Evolutionary conservation across 2,888 invertebrate genomes (phyloP).

Genomic region (Pseudococcus viburni): DNA sequence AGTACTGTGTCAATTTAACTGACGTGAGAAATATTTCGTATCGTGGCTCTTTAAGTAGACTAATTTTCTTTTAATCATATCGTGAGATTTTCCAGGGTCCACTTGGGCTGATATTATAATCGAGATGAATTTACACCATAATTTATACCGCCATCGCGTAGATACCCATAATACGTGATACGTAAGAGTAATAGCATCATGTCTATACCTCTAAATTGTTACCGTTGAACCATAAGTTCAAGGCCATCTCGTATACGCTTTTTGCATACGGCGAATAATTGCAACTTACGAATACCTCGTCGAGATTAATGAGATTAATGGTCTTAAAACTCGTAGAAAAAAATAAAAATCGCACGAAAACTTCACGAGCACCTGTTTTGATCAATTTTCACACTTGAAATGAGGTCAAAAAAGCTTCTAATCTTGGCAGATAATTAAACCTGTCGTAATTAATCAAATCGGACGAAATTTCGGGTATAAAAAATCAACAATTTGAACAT

Average conservation of each 20-base stretch:
- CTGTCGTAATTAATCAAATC: not conserved
- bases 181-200: not conserved
- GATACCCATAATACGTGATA: not conserved
- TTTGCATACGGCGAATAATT: not conserved
- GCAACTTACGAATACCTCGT: not conserved
- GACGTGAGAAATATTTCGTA: too few species aligned
- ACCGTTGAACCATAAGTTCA: conserved; percentile 35
- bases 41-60: too few species aligned
- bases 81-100: too few species aligned
- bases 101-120: not conserved
- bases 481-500: too few species aligned
- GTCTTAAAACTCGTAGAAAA: too few species aligned
- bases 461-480: too few species aligned
- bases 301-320: too few species aligned
- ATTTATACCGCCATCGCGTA: not conserved
- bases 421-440: not conserved
- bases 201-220: not conserved
- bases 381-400: not conserved
- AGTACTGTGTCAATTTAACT: not conserved
- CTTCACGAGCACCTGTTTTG: too few species aligned
- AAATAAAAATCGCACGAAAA: too few species aligned
- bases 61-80: too few species aligned
- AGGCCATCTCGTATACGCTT: not conserved
- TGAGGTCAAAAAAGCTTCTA: not conserved
- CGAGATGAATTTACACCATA: not conserved